Percentiles rank a stretch among this genome's conserved stretches.
Conservation (phyloP, 2,797 vertebrate species). For the Crax fasciolata region DNA sequence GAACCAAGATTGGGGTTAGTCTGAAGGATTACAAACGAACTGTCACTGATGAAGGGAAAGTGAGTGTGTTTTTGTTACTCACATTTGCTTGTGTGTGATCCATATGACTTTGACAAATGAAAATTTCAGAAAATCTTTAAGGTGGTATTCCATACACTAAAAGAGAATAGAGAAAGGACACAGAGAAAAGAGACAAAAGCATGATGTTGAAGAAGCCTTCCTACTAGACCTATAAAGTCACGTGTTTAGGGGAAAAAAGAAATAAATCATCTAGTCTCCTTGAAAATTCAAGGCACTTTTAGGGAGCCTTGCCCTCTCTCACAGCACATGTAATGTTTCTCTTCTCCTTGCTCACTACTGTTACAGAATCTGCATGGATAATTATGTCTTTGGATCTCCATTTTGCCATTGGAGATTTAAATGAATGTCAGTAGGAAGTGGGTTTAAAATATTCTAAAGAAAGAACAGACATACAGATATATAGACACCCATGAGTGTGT, state of each 20-base stretch:
- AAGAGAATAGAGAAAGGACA: background rate
- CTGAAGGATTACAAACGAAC: background rate
- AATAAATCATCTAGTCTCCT: background rate
- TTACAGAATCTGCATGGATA: background rate
- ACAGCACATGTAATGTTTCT: background rate
- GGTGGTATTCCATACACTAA: background rate
- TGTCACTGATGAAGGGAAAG: background rate
- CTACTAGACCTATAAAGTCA: background rate
- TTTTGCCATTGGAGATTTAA: background rate
- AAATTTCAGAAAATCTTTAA: background rate
- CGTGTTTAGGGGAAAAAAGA: background rate
- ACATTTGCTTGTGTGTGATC: background rate
- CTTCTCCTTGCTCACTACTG: background rate
- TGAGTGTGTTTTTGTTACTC: background rate
- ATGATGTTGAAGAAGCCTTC: background rate
- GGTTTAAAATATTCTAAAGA: background rate
- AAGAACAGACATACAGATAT: rapidly evolving
- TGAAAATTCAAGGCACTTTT: background rate
- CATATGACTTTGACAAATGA: background rate
- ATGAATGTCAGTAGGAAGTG: background rate
- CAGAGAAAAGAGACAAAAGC: background rate
- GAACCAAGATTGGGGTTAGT: background rate
- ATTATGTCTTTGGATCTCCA: background rate
- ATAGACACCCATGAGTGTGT: rapidly evolving
- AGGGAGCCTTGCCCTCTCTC: background rate